phyloP scores from a whole-genome alignment of 1,140 invertebrate species.

The Ctenoplectra terminalis region DNA sequence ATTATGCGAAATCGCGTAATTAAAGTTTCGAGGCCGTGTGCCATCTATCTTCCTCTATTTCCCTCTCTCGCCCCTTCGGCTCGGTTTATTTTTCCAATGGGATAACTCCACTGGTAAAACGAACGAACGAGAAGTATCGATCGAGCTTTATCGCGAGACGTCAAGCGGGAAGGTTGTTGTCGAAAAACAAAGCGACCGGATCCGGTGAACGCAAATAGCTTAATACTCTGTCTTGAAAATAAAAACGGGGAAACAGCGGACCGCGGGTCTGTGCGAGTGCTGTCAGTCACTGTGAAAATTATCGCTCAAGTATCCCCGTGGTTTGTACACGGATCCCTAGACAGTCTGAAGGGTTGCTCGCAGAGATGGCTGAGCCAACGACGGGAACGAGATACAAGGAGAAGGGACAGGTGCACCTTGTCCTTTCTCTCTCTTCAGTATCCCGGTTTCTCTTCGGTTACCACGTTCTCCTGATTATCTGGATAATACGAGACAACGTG shows the following conservation, averaged over 20 bases:
- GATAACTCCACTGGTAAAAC: neutral
- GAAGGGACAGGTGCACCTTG: neutral
- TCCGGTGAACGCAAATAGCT: conserved; percentile 35
- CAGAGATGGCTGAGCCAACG: no score
- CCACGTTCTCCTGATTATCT: conserved; percentile 71
- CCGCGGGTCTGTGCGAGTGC: conserved; percentile 7
- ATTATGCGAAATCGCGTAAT: conserved; percentile 38
- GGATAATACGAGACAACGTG: conserved; percentile 70
- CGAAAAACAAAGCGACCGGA: conserved; percentile 41
- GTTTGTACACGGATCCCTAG: conserved; percentile 50
- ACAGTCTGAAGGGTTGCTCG: conserved; percentile 49
- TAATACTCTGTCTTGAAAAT: conserved; percentile 40
- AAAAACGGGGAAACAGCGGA: neutral
- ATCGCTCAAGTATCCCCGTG: conserved; percentile 35
- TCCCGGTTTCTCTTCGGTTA: conserved; percentile 39
- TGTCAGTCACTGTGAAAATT: conserved; percentile 56
- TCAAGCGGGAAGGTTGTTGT: conserved; percentile 35
- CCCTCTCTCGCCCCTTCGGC: neutral
- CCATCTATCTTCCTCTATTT: neutral
- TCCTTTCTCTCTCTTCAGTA: neutral
- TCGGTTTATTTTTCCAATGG: neutral
- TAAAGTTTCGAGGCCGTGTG: conserved; percentile 39
- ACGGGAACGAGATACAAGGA: conserved; percentile 7
- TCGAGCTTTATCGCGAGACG: conserved; percentile 48
- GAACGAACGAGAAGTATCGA: conserved; percentile 33